phyloP scores from a whole-genome alignment of 2,797 vertebrate species.

The Schizopygopsis pylzovi region DNA sequence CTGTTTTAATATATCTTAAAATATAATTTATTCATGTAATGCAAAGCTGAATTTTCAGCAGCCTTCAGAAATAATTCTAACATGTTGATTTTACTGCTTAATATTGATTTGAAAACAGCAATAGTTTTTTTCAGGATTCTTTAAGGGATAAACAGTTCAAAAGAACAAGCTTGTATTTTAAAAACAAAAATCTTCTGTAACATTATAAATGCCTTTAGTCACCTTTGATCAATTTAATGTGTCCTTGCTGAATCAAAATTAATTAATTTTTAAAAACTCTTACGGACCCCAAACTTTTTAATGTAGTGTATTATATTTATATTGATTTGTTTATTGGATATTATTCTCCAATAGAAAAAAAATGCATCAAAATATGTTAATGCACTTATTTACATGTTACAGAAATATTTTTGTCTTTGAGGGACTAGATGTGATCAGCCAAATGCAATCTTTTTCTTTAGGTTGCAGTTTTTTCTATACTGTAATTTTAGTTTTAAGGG shows the following conservation, averaged over 20 bases:
- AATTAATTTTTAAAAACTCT: neutral
- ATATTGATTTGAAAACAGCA: neutral
- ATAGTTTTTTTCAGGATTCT: neutral
- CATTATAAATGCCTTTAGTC: neutral
- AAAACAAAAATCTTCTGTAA: neutral
- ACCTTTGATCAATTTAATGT: neutral
- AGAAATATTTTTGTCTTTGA: neutral
- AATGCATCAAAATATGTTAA: neutral
- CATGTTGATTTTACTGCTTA: neutral
- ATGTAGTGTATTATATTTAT: neutral
- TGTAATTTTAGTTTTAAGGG: neutral
- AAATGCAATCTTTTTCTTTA: too few relatives aligned
- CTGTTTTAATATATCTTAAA: neutral
- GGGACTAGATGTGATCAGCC: neutral
- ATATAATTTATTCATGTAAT: neutral
- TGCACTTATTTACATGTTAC: neutral
- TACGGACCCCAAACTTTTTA: neutral
- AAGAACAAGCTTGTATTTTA: neutral
- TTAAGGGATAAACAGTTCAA: neutral
- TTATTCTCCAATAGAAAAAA: neutral
- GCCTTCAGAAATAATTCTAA: neutral
- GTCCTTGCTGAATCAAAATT: neutral
- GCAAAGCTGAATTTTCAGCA: neutral
- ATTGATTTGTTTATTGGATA: neutral
- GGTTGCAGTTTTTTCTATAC: neutral